Base-by-base conservation (phyloP, 2,888 invertebrate species). In the Tetragnatha montana region DNA sequence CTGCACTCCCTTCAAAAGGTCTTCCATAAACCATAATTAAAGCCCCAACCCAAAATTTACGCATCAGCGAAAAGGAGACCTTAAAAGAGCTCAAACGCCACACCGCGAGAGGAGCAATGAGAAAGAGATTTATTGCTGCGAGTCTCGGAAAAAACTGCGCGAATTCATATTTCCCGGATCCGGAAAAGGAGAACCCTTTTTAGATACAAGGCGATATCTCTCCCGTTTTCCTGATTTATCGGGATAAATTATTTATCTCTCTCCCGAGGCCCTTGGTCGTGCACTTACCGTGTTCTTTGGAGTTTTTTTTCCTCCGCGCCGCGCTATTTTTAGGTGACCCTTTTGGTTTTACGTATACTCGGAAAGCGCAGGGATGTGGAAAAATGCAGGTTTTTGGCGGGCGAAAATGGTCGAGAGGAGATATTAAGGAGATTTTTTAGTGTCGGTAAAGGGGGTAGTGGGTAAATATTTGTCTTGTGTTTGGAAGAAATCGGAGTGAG, bases 121-220 rank as follows among this genome's bases (percentile, higher is more conserved):
- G 35, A 35, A 35, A 14, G 60, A 60, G 60, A 60, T 60, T 60
- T 60, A 60, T 60, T 60, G 60, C 60, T 60, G 14, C 17, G 4
- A 17, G 60, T 60, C 12, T 60, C 17, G 4, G 12, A 4, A 60
- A 60, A 60, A 60, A 60, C 60, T 7, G 17, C 60, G 60, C 10
- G 60, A 60, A 60, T 60, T 60, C 60, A 60, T 60, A 60, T 60
- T 60, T 60, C 60, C 17, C 14, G 60, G 60, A 50, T 17, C n/a
- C 22, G 50, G 49, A 10, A 76, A 50, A 76, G 14, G 17, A 49
- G 76, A 47, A 50, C 50, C 50, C 50, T n/a, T 76, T 76, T 76
- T 76, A 76, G 76, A 50, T 76, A 50, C 50, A 8, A 35, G 76
- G 76, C 76, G 50, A 76, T 76, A 17, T 76, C n/a, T 76, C 12